Conservation (phyloP, 2,113 vertebrate genomes). For the Ictalurus furcatus region DNA sequence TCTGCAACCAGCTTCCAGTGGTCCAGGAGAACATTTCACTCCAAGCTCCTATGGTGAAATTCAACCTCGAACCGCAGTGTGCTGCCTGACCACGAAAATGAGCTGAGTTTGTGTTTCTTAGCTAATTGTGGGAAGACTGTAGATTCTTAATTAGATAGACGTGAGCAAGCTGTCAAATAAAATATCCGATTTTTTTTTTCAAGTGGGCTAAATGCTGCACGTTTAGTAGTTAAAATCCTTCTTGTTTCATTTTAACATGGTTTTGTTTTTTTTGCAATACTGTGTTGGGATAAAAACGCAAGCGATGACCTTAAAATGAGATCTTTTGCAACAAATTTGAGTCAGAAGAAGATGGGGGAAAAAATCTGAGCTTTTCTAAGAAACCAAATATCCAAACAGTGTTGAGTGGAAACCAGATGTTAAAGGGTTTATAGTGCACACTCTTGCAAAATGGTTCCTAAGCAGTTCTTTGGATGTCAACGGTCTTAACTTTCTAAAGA, state of each 20-base stretch:
- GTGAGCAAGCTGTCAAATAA: conserved; percentile 22
- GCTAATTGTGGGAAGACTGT: conserved; percentile 33
- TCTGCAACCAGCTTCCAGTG: conserved; percentile 52
- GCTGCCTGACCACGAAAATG: conserved; percentile 64
- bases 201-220: background rate
- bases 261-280: background rate
- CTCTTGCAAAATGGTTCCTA: background rate
- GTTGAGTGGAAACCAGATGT: background rate
- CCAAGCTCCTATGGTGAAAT: conserved; percentile 78
- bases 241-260: conserved; percentile 1
- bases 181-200: conserved; percentile 5
- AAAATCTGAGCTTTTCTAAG: conserved; percentile 7
- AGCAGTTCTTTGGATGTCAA: background rate
- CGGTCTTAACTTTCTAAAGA: background rate
- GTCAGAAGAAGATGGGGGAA: background rate
- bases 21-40: conserved; percentile 68
- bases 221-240: conserved; percentile 5
- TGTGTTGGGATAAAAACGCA: background rate
- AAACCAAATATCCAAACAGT: conserved; percentile 16
- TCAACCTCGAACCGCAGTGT: conserved; percentile 73
- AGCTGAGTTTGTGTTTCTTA: conserved; percentile 55
- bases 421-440: background rate
- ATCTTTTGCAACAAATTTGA: background rate
- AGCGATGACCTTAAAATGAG: background rate
- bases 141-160: conserved; percentile 24